A percentile compares a stretch with the other conserved stretches of the same genome.
Evolutionary conservation across 2,888 invertebrate species (phyloP).

Genomic region (Lissonota sp.): DNA sequence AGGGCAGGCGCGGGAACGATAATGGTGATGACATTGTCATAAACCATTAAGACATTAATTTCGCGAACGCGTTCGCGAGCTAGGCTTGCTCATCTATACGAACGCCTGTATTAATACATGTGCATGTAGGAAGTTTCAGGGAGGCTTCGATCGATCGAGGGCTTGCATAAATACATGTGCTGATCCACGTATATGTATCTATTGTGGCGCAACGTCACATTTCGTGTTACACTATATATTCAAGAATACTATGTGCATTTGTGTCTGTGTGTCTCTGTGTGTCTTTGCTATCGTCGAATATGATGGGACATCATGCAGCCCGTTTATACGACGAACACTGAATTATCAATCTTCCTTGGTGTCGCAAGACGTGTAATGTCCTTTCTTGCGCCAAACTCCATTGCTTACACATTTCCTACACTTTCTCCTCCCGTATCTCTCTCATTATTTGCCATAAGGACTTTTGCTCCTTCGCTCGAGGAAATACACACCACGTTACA

Average conservation of each 20-base stretch:
- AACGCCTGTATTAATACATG: not conserved
- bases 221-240: too few relatives aligned
- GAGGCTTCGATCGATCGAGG: conserved; percentile 62
- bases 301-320: conserved; percentile 49
- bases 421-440: conserved; percentile 12
- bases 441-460: too few relatives aligned
- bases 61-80: conserved; percentile 61
- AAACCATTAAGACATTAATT: conserved; percentile 71
- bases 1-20: conserved; percentile 54
- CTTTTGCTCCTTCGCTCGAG: conserved; percentile 20
- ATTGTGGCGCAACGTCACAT: not conserved
- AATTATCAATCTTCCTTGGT: conserved; percentile 66
- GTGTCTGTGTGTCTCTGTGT: conserved; percentile 22
- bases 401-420: conserved; percentile 35
- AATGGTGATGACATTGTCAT: conserved; percentile 70
- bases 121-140: conserved; percentile 42
- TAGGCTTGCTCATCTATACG: conserved; percentile 18
- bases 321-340: conserved; percentile 55
- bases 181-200: conserved; percentile 10
- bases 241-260: conserved; percentile 36
- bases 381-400: conserved; percentile 39
- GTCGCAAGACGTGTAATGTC: conserved; percentile 45
- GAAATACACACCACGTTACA: conserved; percentile 21
- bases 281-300: conserved; percentile 41
- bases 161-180: conserved; percentile 29